These are phyloP conservation scores for Falco naumanni DNA, from an alignment of 2,797 vertebrate genomes.

Conservation along the genomic window DNA sequence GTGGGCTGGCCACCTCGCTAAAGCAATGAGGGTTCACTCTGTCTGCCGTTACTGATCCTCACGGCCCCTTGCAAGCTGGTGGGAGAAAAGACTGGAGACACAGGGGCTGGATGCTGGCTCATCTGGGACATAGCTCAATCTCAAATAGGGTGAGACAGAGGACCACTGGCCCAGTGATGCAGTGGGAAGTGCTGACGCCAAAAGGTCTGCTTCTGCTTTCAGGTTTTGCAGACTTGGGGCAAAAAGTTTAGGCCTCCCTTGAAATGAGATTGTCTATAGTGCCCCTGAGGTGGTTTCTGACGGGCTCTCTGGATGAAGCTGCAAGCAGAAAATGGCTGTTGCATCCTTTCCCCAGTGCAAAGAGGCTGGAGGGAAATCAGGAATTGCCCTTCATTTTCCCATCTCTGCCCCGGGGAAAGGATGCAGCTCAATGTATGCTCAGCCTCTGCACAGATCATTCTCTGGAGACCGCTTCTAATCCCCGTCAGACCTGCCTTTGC, in stretches of 20 bases:
- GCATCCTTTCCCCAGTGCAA: background rate
- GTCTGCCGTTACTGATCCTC: background rate
- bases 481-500: background rate
- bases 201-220: background rate
- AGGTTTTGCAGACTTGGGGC: background rate
- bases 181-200: background rate
- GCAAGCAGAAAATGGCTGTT: background rate
- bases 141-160: background rate
- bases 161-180: background rate
- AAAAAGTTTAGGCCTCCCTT: background rate
- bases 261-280: background rate
- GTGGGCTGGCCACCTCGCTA: conserved; percentile 6
- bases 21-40: background rate
- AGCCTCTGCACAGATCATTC: background rate
- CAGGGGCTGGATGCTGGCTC: rapidly evolving
- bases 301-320: background rate
- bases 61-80: background rate
- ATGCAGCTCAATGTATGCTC: background rate
- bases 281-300: background rate
- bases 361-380: background rate
- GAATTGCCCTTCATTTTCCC: background rate
- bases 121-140: background rate
- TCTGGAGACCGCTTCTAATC: background rate
- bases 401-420: background rate
- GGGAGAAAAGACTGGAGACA: background rate